phyloP scores from a whole-genome alignment of 2,113 vertebrate genomes.

The Crypturellus undulatus region DNA sequence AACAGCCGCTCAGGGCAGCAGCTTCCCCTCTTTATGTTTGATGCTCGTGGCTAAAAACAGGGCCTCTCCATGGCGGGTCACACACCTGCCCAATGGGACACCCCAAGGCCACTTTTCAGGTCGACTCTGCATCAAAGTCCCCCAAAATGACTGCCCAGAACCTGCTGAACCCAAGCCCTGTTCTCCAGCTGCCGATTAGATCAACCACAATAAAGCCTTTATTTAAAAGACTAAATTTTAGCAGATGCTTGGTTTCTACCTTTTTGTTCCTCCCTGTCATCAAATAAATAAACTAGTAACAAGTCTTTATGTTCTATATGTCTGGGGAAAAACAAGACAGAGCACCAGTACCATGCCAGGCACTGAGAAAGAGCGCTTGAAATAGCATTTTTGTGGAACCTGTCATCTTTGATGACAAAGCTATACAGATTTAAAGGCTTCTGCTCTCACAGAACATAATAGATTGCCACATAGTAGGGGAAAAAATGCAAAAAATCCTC shows the following conservation, averaged over 20 bases:
- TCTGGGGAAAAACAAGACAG: background rate
- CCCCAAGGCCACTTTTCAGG: background rate
- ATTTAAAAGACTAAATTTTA: background rate
- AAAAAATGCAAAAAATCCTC: background rate
- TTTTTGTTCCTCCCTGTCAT: background rate
- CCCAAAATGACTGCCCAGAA: background rate
- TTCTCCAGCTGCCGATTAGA: background rate
- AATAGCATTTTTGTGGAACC: background rate
- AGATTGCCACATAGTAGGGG: background rate
- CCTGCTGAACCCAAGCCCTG: no score
- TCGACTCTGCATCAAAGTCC: background rate
- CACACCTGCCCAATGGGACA: background rate
- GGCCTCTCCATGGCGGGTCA: background rate
- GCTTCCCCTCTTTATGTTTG: background rate
- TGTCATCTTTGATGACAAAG: background rate
- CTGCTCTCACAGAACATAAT: background rate
- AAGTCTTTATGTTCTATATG: background rate
- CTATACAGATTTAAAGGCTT: background rate
- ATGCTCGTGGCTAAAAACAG: background rate
- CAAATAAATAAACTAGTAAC: background rate
- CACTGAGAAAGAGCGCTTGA: background rate
- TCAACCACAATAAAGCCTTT: background rate
- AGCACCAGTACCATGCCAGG: background rate
- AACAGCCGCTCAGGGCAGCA: background rate
- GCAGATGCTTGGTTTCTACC: background rate